Percentiles rank a stretch among this genome's conserved stretches.
phyloP scores from a whole-genome alignment of 1,140 invertebrate genomes.

The Drosophila grimshawi region DNA sequence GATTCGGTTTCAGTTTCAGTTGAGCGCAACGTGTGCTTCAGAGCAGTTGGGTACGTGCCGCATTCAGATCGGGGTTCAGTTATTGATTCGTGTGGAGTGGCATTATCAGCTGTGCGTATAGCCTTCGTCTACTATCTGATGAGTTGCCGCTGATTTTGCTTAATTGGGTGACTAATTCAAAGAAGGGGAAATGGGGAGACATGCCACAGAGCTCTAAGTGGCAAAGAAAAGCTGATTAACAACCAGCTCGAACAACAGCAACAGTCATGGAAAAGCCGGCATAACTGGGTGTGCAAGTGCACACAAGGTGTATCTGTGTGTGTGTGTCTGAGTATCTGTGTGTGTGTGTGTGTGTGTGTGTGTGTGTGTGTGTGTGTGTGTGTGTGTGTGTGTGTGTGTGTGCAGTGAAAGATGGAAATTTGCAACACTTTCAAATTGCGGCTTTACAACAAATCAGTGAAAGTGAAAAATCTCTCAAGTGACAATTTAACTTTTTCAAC shows the following conservation, averaged over 20 bases:
- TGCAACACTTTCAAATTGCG: conserved; percentile 62
- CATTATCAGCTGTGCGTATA: conserved; percentile 55
- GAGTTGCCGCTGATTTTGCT: conserved; percentile 48
- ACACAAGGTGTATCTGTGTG: background rate
- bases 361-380: conserved; percentile 11
- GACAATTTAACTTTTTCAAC: conserved; percentile 71
- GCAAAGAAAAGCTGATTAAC: conserved; percentile 24
- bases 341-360: conserved; percentile 17
- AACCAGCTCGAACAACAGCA: conserved; percentile 21
- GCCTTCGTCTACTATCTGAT: conserved; percentile 27
- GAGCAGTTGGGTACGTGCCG: conserved; percentile 46
- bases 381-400: conserved; percentile 26
- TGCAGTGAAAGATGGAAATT: conserved; percentile 59
- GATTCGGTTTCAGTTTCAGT: conserved; percentile 70
- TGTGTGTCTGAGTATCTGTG: conserved; percentile 10
- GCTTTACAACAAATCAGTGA: conserved; percentile 73
- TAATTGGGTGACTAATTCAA: conserved; percentile 66
- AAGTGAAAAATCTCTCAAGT: conserved; percentile 78
- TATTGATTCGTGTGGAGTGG: conserved; percentile 30
- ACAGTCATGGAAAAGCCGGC: conserved; percentile 48
- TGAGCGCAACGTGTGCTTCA: conserved; percentile 71
- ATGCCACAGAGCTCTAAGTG: background rate
- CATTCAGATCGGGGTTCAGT: conserved; percentile 22
- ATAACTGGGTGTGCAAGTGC: conserved; percentile 25
- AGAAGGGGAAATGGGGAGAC: conserved; percentile 1